These are phyloP conservation scores for Drosophila borborema DNA, from an alignment of 2,888 invertebrate species.

Conservation along the genomic window DNA sequence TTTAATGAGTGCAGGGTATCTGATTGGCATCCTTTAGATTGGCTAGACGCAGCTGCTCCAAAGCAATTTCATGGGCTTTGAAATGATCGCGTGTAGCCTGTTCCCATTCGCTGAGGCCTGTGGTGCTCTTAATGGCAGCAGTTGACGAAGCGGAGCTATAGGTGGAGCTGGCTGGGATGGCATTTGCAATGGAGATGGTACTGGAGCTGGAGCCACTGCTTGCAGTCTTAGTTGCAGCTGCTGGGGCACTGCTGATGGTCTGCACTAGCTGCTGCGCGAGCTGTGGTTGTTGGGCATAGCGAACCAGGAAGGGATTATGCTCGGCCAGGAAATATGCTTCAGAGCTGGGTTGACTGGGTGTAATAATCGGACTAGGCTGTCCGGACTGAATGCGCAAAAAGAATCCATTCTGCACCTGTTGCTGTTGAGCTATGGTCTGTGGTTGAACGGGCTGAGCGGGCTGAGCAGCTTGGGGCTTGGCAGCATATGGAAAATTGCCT, in stretches of 20 bases:
- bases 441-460: slow-evolving; percentile 4
- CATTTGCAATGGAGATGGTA: background rate
- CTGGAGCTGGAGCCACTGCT: background rate
- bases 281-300: slow-evolving; percentile 38
- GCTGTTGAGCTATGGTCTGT: slow-evolving; percentile 54
- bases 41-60: slow-evolving; percentile 80
- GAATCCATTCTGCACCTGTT: slow-evolving; percentile 69
- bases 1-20: slow-evolving; percentile 43
- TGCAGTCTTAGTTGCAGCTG: background rate
- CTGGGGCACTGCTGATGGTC: slow-evolving; percentile 2
- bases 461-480: slow-evolving; percentile 10
- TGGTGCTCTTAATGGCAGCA: background rate
- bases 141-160: background rate
- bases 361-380: slow-evolving; percentile 27
- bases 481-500: slow-evolving; percentile 6
- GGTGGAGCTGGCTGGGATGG: background rate
- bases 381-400: slow-evolving; percentile 65
- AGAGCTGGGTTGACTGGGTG: background rate
- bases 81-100: slow-evolving; percentile 82
- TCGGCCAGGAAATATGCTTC: slow-evolving; percentile 29
- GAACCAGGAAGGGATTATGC: slow-evolving; percentile 69
- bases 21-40: slow-evolving; percentile 61
- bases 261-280: slow-evolving; percentile 7
- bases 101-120: slow-evolving; percentile 63
- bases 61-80: slow-evolving; percentile 82